A percentile compares a stretch with the other conserved stretches of the same genome.
Conservation (phyloP, 2,797 vertebrate species). For the Rhadinocentrus ornatus region DNA sequence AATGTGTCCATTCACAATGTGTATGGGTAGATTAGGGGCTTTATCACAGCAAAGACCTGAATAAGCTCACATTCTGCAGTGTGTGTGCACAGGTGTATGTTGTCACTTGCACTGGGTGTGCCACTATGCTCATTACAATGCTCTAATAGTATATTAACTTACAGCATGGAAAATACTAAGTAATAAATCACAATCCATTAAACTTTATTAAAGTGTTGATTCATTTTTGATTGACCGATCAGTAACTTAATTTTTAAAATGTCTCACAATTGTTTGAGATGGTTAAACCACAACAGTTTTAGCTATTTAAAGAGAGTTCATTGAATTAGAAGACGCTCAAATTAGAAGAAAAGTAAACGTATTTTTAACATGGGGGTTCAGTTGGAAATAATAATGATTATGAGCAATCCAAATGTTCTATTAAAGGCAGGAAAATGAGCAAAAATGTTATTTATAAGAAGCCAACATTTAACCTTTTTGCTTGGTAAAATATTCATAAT, state of each 20-base stretch:
- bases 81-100: conserved; percentile 45
- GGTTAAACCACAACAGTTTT: not conserved
- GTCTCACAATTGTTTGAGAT: not conserved
- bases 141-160: not conserved
- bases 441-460: not conserved
- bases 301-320: not conserved
- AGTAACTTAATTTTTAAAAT: not conserved
- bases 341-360: not conserved
- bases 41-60: conserved; percentile 73
- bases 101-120: not conserved
- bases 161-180: not conserved
- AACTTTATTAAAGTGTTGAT: not conserved
- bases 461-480: not conserved
- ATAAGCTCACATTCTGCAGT: conserved; percentile 68
- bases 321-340: not conserved
- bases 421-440: not conserved
- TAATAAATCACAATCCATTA: not conserved
- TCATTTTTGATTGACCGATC: not conserved
- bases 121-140: not conserved
- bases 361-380: not conserved
- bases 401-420: not conserved
- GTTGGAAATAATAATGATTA: not conserved
- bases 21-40: conserved; percentile 75
- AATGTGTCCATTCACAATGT: conserved; percentile 74
- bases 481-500: not conserved